Conservation (phyloP, 2,888 invertebrate genomes). For the Nasonovia ribisnigri region DNA sequence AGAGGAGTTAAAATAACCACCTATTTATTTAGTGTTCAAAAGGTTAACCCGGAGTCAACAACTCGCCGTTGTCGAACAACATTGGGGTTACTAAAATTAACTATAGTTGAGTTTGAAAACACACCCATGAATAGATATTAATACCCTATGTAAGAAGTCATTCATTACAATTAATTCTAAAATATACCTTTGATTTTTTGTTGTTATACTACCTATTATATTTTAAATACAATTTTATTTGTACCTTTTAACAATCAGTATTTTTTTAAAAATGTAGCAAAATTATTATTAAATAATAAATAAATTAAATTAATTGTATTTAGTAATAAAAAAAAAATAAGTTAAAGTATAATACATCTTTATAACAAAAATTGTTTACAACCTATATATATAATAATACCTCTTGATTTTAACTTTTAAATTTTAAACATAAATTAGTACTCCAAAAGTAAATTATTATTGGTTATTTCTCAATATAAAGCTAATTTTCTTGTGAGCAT, state of each 20-base stretch:
- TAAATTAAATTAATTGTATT: neutral
- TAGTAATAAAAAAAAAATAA: neutral
- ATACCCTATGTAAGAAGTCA: neutral
- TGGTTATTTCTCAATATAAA: neutral
- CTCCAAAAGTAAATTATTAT: neutral
- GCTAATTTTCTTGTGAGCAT: slow-evolving; percentile 83
- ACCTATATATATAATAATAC: neutral
- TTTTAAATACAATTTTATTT: neutral
- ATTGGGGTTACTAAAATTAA: too few relatives aligned
- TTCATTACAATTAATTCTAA: neutral
- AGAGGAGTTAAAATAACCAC: too few relatives aligned
- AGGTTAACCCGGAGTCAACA: too few relatives aligned
- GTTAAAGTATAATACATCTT: neutral
- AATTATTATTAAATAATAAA: neutral
- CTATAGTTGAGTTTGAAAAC: too few relatives aligned
- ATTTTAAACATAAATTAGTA: neutral
- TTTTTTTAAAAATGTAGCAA: neutral
- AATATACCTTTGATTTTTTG: neutral
- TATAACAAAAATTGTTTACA: neutral
- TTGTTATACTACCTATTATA: neutral
- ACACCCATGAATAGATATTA: neutral
- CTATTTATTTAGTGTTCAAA: too few relatives aligned
- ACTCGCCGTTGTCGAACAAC: too few relatives aligned
- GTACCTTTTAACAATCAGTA: neutral
- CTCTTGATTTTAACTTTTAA: neutral